Evolutionary conservation across 2,888 invertebrate genomes (phyloP), one percentile per base, ranked within the genome.

Genomic region (Ferrisia virgata): DNA sequence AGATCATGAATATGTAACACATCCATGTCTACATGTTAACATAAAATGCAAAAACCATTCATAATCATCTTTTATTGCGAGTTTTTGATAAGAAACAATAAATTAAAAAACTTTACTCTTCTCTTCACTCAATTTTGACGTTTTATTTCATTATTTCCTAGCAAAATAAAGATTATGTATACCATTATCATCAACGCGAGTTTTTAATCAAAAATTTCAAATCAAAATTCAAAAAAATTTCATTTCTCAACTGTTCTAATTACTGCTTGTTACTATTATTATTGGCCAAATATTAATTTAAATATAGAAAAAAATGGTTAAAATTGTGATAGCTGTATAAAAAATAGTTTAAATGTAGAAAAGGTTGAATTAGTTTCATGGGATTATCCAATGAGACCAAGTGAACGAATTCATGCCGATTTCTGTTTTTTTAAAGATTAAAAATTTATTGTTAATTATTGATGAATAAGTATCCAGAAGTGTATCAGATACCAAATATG

Each of bases 401-500:
- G 58, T 33, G 47, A 33, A n/a, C n/a, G 47, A 11, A 18, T 82
- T 9, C 47, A 53, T 64, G 33, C 78, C 13, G 78, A 78, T 78
- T 36, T 78, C 13, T 78, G 36, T 22, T 25, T 28, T 47, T 53
- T 47, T 4, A 8, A 80, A 40, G 40, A 25, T n/a, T 25, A 22
- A 25, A 13, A 39, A 31, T 31, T 82, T 31, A 47, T 40, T 87
- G 18, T 84, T 87, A 0, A 47, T 87, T 6, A 85, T 87, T 1
- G 87, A 87, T 85, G 86, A 87, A 5, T 82, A 86, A 86, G 39
- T 86, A 86, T 85, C 86, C 83, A 28, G 82, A 86, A 83, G 82
- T 85, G 0, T 33, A 58, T 13, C 6, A 64, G 0, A 79, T 85
- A 40, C n/a, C 64, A 31, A 64, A 64, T 3, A 85, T 18, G 13